A percentile compares a stretch with the other conserved stretches of the same genome.
Evolutionary conservation across 2,797 vertebrate species (phyloP).

Genomic region (Glossophaga mutica): DNA sequence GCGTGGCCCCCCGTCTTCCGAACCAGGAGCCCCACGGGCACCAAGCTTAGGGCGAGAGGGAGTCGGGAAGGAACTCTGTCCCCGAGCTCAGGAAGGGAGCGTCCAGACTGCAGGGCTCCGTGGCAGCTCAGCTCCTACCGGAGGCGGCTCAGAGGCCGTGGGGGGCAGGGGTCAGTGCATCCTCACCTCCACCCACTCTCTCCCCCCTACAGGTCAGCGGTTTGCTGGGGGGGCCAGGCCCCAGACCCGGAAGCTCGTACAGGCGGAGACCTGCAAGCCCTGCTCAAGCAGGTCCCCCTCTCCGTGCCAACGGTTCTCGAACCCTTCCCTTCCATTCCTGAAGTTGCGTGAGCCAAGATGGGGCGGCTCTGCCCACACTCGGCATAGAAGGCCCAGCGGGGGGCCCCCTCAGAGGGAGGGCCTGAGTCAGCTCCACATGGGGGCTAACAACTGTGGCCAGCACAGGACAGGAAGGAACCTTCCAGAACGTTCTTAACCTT

Average conservation of each 20-base stretch:
- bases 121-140: too few relatives aligned
- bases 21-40: neutral
- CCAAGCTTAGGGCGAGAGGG: neutral
- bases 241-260: neutral
- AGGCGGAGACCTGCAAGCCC: neutral
- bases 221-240: too few relatives aligned
- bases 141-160: rapidly evolving
- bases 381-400: rapidly evolving
- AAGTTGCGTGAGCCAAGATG: neutral
- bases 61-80: too few relatives aligned
- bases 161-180: neutral
- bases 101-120: neutral
- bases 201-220: neutral
- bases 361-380: too few relatives aligned
- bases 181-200: neutral
- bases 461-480: neutral
- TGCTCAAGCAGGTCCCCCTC: neutral
- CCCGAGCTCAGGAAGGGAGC: neutral
- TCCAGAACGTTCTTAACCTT: neutral
- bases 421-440: neutral
- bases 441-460: neutral
- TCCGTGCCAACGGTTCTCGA: neutral
- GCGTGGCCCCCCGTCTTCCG: neutral
- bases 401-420: too few relatives aligned
- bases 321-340: neutral